Evolutionary conservation across 2,888 invertebrate species (phyloP), one percentile per base, ranked within the genome.

Genomic region (Orthosia gracilis): DNA sequence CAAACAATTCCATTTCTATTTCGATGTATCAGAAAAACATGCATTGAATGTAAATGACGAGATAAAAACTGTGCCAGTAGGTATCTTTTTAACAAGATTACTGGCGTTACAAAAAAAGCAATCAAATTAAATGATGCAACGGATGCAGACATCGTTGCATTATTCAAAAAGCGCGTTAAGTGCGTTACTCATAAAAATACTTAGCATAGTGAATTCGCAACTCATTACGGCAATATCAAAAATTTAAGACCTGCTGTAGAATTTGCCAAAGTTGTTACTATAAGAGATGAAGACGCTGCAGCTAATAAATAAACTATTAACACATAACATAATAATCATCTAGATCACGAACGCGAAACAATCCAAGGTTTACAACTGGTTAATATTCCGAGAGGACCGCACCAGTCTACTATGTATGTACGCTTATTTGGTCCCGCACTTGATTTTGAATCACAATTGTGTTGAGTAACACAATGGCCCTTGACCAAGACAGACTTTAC

Each of bases 381-480:
- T 86, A 86, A 81, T 82, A 86, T 86, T 81, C 86, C 45, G 72
- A 78, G 83, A 85, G 72, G 64, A 47, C 45, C 31, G 71, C 54
- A 62, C 50, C 58, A 40, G 72, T 66, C 81, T 76, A 83, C 86
- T 82, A 68, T 86, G 84, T 82, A 66, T 80, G 86, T 83, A 77
- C 70, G 71, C 86, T 76, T 82, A 86, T 86, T 86, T 83, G 83
- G 85, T 75, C 68, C 76, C 84, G 61, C 85, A 83, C 72, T 83
- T 81, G 72, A 83, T 83, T 86, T 83, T 82, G 83, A 85, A 86
- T 86, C 79, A 80, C 86, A 86, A 86, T 85, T 79, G 77, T 79
- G 62, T 86, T 85, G 72, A 58, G 79, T 75, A 82, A 86, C 58
- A 85, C 85, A 86, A 86, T 86, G 57, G 85, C 75, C 79, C 85